Evolutionary conservation across 2,888 invertebrate genomes (phyloP), one percentile per base, ranked within the genome.

Genomic region (Mimachlamys varia): DNA sequence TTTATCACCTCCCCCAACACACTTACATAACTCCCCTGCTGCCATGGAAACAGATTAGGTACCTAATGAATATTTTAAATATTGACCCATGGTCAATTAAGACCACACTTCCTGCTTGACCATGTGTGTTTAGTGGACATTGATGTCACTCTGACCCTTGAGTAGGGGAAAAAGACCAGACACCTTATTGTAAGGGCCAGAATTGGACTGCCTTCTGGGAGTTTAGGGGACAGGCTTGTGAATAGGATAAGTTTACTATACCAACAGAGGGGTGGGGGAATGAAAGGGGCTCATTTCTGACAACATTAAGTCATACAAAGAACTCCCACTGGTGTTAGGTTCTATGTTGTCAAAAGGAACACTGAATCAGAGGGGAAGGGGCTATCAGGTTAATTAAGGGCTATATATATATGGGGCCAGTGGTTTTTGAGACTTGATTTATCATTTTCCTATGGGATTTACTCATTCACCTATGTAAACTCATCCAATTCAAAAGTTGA

Each of bases 61-160:
- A 76, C 76, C 76, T 76, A 76, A 76, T 76, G 76, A 76, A 76
- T 76, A 76, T 76, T 76, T 76, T 76, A 76, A 76, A 76, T 76
- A 33, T 76, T 76, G 76, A 76, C 76, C 76, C 33, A 76, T 4
- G 76, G 76, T 76, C 76, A 76, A 76, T 76, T 76, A 76, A 33
- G 76, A 10, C 2, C 76, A 76, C 76, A 76, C 76, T 76, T 76
- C 76, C 76, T 76, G 76, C 76, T 76, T 76, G 76, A 76, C 76
- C 76, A 33, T 76, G 76, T 76, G 76, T 76, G 76, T 76, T 76
- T 76, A 76, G 27, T 76, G 76, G 76, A 76, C 76, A 76, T 12
- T 76, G 33, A 76, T 76, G 76, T 76, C 76, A 76, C 27, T 76
- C 15, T 33, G 76, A 76, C 76, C 76, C 12, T 33, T 33, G 33